Conservation (phyloP, 2,113 vertebrate species). For the Ranitomeya imitator region DNA sequence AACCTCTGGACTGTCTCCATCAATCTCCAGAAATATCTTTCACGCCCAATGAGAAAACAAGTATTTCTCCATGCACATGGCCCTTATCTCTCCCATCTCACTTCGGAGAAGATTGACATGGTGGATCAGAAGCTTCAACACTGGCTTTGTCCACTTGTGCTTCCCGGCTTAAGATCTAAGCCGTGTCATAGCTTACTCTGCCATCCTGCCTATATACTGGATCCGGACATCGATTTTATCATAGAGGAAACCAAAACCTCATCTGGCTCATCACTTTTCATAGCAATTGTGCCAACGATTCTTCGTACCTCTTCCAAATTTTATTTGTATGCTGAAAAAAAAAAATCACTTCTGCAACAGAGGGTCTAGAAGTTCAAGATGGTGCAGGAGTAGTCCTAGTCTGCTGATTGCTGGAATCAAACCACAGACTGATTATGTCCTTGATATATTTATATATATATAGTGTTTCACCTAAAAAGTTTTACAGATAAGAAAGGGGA, state of each 20-base stretch:
- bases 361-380: too few species aligned
- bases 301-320: too few species aligned
- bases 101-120: neutral
- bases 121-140: neutral
- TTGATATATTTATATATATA: too few species aligned
- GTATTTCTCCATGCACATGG: neutral
- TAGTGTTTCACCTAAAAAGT: too few species aligned
- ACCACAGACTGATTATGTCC: too few species aligned
- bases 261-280: neutral
- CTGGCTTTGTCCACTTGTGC: neutral
- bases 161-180: neutral
- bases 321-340: too few species aligned
- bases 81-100: conserved; percentile 9
- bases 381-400: too few species aligned
- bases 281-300: neutral
- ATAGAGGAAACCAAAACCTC: neutral
- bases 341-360: too few species aligned
- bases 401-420: too few species aligned
- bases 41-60: neutral
- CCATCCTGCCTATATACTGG: neutral
- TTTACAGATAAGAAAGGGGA: too few species aligned
- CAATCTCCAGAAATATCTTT: conserved; percentile 7
- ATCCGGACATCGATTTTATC: neutral
- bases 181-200: neutral
- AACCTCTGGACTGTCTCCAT: conserved; percentile 13